Evolutionary conservation across 2,113 vertebrate species (phyloP).

Genomic region (Carassius gibelio): DNA sequence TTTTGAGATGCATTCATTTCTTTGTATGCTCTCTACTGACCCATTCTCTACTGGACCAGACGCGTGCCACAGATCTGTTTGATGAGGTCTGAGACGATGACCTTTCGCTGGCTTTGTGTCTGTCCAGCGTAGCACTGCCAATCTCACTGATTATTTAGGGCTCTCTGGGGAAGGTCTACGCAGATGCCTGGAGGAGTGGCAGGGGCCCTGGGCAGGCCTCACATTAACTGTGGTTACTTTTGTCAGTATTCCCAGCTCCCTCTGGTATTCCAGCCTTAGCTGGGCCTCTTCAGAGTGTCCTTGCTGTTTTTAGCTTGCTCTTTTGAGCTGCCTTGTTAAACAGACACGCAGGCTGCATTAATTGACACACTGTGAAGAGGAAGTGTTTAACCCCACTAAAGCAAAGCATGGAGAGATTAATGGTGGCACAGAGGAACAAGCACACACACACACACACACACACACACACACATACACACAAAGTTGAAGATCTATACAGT

Average conservation of each 20-base stretch:
- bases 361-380: constrained; percentile 45
- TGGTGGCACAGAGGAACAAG: constrained; percentile 21
- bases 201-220: constrained; percentile 13
- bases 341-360: constrained; percentile 42
- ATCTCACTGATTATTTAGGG: constrained; percentile 72
- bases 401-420: constrained; percentile 34
- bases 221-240: constrained; percentile 56
- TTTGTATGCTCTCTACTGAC: neutral
- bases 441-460: neutral
- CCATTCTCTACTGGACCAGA: constrained; percentile 3
- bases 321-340: constrained; percentile 40
- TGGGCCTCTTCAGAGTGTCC: constrained; percentile 18
- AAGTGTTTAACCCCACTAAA: constrained; percentile 46
- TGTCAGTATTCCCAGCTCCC: constrained; percentile 47
- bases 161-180: constrained; percentile 68
- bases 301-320: constrained; percentile 42
- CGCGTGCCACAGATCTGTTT: constrained; percentile 64
- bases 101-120: constrained; percentile 68
- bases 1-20: neutral
- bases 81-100: constrained; percentile 65
- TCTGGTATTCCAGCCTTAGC: constrained; percentile 28
- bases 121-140: constrained; percentile 64
- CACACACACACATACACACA: too few species aligned
- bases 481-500: too few species aligned
- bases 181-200: constrained; percentile 29